phyloP scores from a whole-genome alignment of 2,888 invertebrate genomes.

The Ypsolopha sequella region DNA sequence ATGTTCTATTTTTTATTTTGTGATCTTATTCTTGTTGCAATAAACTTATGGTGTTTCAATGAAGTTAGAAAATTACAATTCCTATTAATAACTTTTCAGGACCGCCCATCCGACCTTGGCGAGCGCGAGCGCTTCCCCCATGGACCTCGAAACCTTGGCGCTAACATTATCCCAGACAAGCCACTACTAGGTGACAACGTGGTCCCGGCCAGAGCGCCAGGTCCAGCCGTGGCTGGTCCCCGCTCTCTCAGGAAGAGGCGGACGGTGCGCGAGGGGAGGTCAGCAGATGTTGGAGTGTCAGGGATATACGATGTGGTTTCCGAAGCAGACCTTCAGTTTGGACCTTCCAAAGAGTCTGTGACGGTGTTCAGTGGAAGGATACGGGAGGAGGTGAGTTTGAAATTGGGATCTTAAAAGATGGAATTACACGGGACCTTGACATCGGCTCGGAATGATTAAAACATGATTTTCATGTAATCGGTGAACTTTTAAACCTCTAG shows the following conservation, averaged over 20 bases:
- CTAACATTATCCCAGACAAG: slow-evolving; percentile 42
- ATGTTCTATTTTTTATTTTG: no score
- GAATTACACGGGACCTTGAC: no score
- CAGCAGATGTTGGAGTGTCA: slow-evolving; percentile 90
- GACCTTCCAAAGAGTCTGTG: slow-evolving; percentile 83
- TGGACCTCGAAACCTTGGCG: slow-evolving; percentile 78
- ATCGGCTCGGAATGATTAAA: no score
- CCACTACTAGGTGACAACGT: slow-evolving; percentile 20
- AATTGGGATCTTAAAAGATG: no score
- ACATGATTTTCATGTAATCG: no score
- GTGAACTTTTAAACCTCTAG: no score
- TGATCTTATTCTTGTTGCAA: no score
- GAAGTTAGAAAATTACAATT: no score
- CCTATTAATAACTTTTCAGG: slow-evolving; percentile 37
- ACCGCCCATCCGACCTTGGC: slow-evolving; percentile 63
- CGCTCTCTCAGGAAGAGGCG: slow-evolving; percentile 72
- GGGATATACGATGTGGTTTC: slow-evolving; percentile 93
- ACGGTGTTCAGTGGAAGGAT: slow-evolving; percentile 91
- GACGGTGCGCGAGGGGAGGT: slow-evolving; percentile 79
- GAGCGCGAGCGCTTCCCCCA: slow-evolving; percentile 82
- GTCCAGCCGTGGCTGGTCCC: slow-evolving; percentile 67
- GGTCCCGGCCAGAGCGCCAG: slow-evolving; percentile 62
- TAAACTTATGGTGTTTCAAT: no score
- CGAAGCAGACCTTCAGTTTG: slow-evolving; percentile 91
- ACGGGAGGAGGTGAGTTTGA: slow-evolving; percentile 75